Evolutionary conservation across 1,140 invertebrate genomes (phyloP), one percentile per base, ranked within the genome.

Genomic region (Galleria mellonella): DNA sequence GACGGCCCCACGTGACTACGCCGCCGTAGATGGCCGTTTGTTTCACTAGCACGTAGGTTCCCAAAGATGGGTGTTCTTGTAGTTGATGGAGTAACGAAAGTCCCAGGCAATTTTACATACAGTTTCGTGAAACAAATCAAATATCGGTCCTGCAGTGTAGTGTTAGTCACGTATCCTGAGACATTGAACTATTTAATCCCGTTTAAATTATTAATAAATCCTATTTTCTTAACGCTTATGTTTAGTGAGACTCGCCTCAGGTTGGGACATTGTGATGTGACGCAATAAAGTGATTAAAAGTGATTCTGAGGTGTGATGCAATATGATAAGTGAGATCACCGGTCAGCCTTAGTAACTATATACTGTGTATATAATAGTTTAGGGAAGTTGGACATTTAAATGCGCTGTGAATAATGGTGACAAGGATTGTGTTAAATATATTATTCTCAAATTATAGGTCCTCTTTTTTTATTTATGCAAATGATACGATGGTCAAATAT

Each of bases 321-420:
- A 55, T 61, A 52, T 33, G 13, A 23, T 37, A 68, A 79, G 70
- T 79, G 70, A 73, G 56, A 72, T 62, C 75, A 72, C 72, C 56
- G 63, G 69, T 59, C 61, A 83, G 82, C 85, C 83, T 86, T 86
- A 75, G 83, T 75, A 70, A 65, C 57, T 62, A 58, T 61, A 62
- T 63, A 75, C 66, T 61, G 70, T 86, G 79, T 83, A 83, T 52
- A 83, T 83, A 83, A 44, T 83, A 83, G 72, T 45, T 44, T 73
- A 75, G 60, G 48, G 41, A 50, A 37, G 47, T 53, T 48, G 53
- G 56, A 60, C 45, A 55, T 59, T 28, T 41, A 32, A 41, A 47
- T 37, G 69, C 50, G 72, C 71, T 75, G 76, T 81, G 72, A 77
- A 65, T 60, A 61, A 43, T 44, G 58, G 61, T 62, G 63, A 59